Conservation (phyloP, 2,888 invertebrate genomes). For the Drosophila infuscata region DNA sequence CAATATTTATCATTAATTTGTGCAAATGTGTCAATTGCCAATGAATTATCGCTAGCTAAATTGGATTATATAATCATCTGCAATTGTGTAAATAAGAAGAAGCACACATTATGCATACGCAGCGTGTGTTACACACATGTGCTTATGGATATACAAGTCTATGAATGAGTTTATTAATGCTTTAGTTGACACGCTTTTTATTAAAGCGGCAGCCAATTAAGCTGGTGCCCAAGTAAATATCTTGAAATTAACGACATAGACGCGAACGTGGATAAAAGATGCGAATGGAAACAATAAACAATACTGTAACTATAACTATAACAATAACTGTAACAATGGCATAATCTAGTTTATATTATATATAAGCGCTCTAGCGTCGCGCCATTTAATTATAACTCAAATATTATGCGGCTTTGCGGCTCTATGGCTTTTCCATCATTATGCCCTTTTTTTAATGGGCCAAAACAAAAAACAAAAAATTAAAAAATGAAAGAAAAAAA, state of each 20-base stretch:
- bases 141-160: not conserved
- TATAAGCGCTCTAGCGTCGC: conserved; percentile 53
- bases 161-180: conserved; percentile 29
- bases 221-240: conserved; percentile 40
- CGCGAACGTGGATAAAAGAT: conserved; percentile 21
- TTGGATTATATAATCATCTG: conserved; percentile 12
- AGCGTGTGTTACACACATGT: conserved; percentile 35
- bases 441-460: conserved; percentile 55
- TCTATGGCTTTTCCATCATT: conserved; percentile 42
- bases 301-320: conserved; percentile 8
- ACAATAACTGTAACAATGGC: conserved; percentile 23
- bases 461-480: conserved; percentile 15
- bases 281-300: conserved; percentile 43
- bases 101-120: conserved; percentile 44
- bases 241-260: conserved; percentile 47
- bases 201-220: conserved; percentile 49
- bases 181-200: conserved; percentile 44
- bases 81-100: conserved; percentile 23
- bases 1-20: conserved; percentile 28
- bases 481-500: conserved; percentile 7
- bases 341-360: conserved; percentile 32
- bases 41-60: conserved; percentile 8
- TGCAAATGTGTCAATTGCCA: conserved; percentile 1
- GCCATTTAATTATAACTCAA: conserved; percentile 67
- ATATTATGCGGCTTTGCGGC: conserved; percentile 56